Base-by-base conservation (phyloP, 2,113 vertebrate species). In the Solea senegalensis region DNA sequence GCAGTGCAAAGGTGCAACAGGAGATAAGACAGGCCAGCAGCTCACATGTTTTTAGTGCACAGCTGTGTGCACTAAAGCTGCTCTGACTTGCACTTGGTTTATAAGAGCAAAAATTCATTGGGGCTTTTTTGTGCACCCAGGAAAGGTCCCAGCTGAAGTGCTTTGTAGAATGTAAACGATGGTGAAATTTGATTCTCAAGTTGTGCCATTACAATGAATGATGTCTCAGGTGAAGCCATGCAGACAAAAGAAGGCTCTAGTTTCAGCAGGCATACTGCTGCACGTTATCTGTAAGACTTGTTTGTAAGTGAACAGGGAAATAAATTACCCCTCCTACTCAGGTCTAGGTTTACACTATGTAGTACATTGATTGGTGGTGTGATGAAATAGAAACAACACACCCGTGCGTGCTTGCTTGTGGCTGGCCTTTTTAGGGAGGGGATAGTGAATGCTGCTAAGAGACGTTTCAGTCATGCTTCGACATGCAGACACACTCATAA, bases 231-330 rank as follows among this genome's bases (percentile, higher is more conserved):
- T 69, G n/a, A 61, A 48, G 46, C 56, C 34, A 12, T 52, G 28
- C 55, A 52, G 13, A 88, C 77, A 76, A 83, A 86, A 82, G 68
- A 65, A 39, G 74, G 26, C 69, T 92, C 84, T 48, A 2, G 65
- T 87, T 86, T 85, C 82, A 85, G 60, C 45, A 39, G 55, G 49
- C 49, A 50, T 48, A 26, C 63, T 74, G 56, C 46, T 68, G 16
- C 46, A 51, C 44, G n/a, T 41, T 50, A 34, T 82, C 41, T 62
- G 48, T 52, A 58, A 72, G 43, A 21, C 40, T 44, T 52, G 56
- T 45, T 14, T 49, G n/a, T 44, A 44, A 62, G 16, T 44, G 58
- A 27, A 58, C 39, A 41, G 9, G 40, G 51, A 45, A 58, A 14
- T 7, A 76, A 58, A 69, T 59, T 28, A 68, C 65, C 7, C 41